phyloP scores from a whole-genome alignment of 2,797 vertebrate species.

The Rousettus madagascariensis region DNA sequence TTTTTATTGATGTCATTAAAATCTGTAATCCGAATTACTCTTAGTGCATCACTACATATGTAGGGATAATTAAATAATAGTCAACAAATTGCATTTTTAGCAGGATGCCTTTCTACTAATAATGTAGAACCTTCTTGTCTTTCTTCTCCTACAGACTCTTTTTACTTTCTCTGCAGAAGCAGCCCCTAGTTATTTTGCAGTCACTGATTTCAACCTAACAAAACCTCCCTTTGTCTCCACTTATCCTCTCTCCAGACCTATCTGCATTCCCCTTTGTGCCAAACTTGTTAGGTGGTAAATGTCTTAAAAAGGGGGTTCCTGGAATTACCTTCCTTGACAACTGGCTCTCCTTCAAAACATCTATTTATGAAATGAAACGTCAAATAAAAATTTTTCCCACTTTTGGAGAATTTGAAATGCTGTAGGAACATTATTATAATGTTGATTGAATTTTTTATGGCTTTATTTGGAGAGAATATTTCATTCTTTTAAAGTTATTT shows the following conservation, averaged over 20 bases:
- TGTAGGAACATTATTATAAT: background rate
- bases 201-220: background rate
- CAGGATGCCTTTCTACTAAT: background rate
- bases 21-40: background rate
- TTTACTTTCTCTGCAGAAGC: background rate
- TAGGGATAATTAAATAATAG: background rate
- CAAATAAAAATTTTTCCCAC: background rate
- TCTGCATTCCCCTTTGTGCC: background rate
- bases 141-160: background rate
- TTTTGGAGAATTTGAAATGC: background rate
- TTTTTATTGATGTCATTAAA: constrained; percentile 11
- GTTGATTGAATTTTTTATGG: background rate
- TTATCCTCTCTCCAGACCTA: background rate
- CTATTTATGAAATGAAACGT: background rate
- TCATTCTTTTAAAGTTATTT: background rate
- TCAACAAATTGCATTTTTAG: background rate
- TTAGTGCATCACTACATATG: background rate
- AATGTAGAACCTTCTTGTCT: background rate
- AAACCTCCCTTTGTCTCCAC: background rate
- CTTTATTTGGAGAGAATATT: background rate
- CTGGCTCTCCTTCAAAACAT: background rate
- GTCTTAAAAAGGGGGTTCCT: background rate
- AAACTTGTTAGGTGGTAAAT: background rate
- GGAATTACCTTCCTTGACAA: background rate
- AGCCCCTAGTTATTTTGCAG: background rate